phyloP scores from a whole-genome alignment of 2,888 invertebrate species.

The Lycia hirtaria region DNA sequence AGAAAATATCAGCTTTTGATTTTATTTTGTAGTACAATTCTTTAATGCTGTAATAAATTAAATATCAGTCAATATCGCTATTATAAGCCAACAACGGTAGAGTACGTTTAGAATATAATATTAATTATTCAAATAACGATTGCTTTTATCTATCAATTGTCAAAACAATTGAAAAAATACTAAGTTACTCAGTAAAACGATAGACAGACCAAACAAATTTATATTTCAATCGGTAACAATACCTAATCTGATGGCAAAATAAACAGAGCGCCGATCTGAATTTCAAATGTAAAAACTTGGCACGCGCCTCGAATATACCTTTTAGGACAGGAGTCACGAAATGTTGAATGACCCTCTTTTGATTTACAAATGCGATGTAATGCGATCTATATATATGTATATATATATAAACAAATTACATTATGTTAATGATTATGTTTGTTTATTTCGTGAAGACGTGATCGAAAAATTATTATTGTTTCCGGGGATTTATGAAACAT shows the following conservation, averaged over 20 bases:
- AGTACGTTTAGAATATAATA: too few relatives aligned
- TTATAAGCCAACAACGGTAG: too few relatives aligned
- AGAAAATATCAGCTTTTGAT: too few relatives aligned
- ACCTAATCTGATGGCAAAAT: conserved; percentile 58
- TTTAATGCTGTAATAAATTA: too few relatives aligned
- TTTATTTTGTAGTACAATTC: too few relatives aligned
- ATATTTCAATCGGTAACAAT: conserved; percentile 44
- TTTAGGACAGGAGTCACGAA: conserved; percentile 48
- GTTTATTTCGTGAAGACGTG: too few relatives aligned
- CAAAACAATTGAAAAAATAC: background rate
- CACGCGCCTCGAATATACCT: conserved; percentile 52
- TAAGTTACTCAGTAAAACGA: background rate
- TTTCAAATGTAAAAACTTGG: conserved; percentile 67
- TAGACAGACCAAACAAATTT: conserved; percentile 32
- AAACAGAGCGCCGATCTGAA: conserved; percentile 64
- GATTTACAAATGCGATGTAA: conserved; percentile 4
- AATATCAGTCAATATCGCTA: too few relatives aligned
- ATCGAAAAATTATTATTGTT: too few relatives aligned
- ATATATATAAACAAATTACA: too few relatives aligned
- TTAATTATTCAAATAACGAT: too few relatives aligned
- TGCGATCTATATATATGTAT: background rate
- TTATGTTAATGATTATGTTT: too few relatives aligned
- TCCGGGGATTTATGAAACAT: too few relatives aligned
- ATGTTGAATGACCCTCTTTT: conserved; percentile 4
- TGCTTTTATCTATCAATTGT: background rate